These are phyloP conservation scores for Siphamia tubifer DNA, from an alignment of 2,113 vertebrate species.

Conservation along the genomic window DNA sequence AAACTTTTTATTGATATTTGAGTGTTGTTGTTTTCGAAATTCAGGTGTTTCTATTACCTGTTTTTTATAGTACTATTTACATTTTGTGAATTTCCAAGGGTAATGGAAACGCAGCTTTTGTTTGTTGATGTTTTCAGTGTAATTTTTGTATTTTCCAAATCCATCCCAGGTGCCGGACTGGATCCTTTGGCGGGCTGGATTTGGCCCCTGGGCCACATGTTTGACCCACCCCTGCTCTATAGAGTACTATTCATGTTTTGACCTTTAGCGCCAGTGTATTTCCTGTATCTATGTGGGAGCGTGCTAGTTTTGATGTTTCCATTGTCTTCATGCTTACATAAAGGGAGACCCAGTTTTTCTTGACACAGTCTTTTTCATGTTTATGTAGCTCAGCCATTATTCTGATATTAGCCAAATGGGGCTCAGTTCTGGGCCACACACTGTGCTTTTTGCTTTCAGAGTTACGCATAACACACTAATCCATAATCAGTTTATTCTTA, in stretches of 20 bases:
- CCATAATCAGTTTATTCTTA: constrained; percentile 3
- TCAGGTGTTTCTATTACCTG: no score
- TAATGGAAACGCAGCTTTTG: no score
- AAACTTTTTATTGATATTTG: no score
- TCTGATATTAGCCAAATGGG: constrained; percentile 30
- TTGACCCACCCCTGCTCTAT: no score
- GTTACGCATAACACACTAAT: constrained; percentile 27
- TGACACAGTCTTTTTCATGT: neutral
- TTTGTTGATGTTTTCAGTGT: no score
- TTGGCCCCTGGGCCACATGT: no score
- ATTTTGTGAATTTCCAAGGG: no score
- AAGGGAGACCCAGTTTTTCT: constrained; percentile 38
- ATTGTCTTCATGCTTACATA: constrained; percentile 22
- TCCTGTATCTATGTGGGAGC: neutral
- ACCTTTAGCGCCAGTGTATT: neutral
- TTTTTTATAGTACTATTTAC: no score
- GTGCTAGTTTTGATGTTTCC: neutral
- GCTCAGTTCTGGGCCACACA: constrained; percentile 9
- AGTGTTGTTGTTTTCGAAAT: no score
- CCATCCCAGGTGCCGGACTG: no score
- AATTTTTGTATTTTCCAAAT: no score
- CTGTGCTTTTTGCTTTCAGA: constrained; percentile 7
- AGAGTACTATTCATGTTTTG: neutral
- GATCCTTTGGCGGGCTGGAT: no score
- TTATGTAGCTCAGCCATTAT: constrained; percentile 26